Evolutionary conservation across 2,888 invertebrate species (phyloP).

Genomic region (Lypha dubia): DNA sequence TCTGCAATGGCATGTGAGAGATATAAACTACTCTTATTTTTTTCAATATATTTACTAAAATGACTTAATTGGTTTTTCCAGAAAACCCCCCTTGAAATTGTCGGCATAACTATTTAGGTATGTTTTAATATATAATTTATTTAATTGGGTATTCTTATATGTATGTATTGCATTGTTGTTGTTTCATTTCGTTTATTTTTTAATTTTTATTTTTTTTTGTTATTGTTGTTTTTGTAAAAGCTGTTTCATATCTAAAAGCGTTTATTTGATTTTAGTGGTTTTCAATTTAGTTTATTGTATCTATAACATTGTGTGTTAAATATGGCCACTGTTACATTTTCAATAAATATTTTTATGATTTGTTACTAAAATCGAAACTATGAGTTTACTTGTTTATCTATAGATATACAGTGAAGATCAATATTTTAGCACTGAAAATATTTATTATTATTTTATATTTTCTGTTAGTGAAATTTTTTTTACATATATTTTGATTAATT

Average conservation of each 20-base stretch:
- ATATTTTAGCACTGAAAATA: neutral
- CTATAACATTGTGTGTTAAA: slow-evolving; percentile 21
- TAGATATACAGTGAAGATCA: neutral
- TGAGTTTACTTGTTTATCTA: slow-evolving; percentile 10
- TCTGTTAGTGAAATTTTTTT: too few relatives aligned
- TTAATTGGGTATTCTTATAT: slow-evolving; percentile 29
- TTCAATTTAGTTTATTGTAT: slow-evolving; percentile 58
- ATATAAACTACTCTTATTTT: neutral
- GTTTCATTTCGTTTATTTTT: too few relatives aligned
- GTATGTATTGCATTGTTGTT: slow-evolving; percentile 1
- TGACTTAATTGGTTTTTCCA: neutral
- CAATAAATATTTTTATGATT: slow-evolving; percentile 36
- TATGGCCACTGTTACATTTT: slow-evolving; percentile 41
- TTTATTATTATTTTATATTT: too few relatives aligned
- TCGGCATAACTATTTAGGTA: neutral
- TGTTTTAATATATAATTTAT: slow-evolving; percentile 31
- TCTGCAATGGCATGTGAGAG: too few relatives aligned
- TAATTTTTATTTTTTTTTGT: neutral
- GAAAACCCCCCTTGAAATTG: neutral
- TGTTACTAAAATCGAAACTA: slow-evolving; percentile 35
- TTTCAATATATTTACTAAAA: neutral
- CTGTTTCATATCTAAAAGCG: slow-evolving; percentile 39
- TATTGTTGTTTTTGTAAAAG: slow-evolving; percentile 27
- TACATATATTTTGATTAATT: too few relatives aligned
- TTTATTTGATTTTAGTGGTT: slow-evolving; percentile 64